phyloP scores from a whole-genome alignment of 2,113 vertebrate species.

The Oreochromis aureus region DNA sequence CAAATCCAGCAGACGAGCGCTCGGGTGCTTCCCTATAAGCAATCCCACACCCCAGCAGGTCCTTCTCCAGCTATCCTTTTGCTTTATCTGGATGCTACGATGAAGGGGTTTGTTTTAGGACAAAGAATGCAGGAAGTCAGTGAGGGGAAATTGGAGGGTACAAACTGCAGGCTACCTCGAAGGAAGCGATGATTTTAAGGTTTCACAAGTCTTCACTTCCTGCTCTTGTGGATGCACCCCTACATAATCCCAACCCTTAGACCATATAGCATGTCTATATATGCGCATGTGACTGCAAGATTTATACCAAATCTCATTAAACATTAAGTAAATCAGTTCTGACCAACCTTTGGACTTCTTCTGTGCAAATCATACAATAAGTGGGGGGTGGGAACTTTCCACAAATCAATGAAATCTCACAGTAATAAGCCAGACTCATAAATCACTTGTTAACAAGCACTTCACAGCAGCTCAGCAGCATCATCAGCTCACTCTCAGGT shows the following conservation, averaged over 20 bases:
- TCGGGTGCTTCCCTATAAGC: constrained; percentile 71
- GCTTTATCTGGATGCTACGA: constrained; percentile 33
- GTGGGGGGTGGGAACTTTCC: constrained; percentile 32
- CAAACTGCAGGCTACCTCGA: background rate
- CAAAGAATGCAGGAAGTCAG: constrained; percentile 25
- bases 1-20: constrained; percentile 92
- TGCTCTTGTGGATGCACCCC: background rate
- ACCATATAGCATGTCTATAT: background rate
- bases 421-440: constrained; percentile 48
- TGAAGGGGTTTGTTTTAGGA: constrained; percentile 5
- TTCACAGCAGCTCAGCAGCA: constrained; percentile 30
- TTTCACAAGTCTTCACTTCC: background rate
- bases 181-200: background rate
- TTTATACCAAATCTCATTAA: constrained; percentile 38
- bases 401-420: constrained; percentile 60
- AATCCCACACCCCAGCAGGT: constrained; percentile 46
- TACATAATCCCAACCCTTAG: background rate
- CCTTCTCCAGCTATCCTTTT: constrained; percentile 21
- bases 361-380: constrained; percentile 43
- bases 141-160: constrained; percentile 19
- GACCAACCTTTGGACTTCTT: constrained; percentile 33
- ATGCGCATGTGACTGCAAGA: background rate
- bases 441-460: constrained; percentile 59
- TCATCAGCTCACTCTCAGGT: constrained; percentile 15
- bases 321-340: constrained; percentile 44